These are phyloP conservation scores for Caenorhabditis sp. DNA, from an alignment of 2,888 invertebrate genomes.

Conservation along the genomic window DNA sequence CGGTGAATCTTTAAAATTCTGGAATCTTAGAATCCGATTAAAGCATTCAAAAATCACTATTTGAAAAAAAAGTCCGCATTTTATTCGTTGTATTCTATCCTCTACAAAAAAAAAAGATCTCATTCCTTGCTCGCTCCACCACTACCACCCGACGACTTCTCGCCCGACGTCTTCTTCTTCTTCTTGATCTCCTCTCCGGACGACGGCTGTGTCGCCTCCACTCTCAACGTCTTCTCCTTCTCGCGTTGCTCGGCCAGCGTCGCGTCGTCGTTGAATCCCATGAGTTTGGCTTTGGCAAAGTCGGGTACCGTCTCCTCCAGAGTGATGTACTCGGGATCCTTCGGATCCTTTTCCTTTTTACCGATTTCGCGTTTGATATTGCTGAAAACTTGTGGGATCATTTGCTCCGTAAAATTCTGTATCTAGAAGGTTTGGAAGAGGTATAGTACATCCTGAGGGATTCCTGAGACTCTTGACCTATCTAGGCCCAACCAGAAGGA, in stretches of 20 bases:
- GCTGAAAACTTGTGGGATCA: slow-evolving; percentile 31
- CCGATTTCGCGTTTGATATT: slow-evolving; percentile 13
- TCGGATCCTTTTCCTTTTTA: background rate
- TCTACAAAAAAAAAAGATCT: background rate
- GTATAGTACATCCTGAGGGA: too few species aligned
- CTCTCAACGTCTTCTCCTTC: background rate
- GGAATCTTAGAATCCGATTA: too few species aligned
- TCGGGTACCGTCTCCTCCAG: slow-evolving; percentile 22
- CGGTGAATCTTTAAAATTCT: too few species aligned
- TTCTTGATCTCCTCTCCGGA: slow-evolving; percentile 4
- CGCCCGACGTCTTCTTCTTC: background rate
- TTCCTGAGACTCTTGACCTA: too few species aligned
- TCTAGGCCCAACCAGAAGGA: too few species aligned
- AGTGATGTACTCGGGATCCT: slow-evolving; percentile 40
- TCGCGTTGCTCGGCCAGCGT: background rate
- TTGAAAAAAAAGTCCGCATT: too few species aligned
- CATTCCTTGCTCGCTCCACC: background rate
- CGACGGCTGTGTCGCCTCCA: slow-evolving; percentile 19
- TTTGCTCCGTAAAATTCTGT: too few species aligned
- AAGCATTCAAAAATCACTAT: too few species aligned
- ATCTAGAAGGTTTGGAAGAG: too few species aligned
- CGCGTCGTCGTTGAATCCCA: slow-evolving; percentile 3
- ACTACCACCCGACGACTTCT: background rate
- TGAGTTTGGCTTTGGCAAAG: slow-evolving; percentile 32
- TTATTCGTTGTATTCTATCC: too few species aligned